A percentile compares a stretch with the other conserved stretches of the same genome.
Conservation (phyloP, 2,797 vertebrate species). For the Selene dorsalis region DNA sequence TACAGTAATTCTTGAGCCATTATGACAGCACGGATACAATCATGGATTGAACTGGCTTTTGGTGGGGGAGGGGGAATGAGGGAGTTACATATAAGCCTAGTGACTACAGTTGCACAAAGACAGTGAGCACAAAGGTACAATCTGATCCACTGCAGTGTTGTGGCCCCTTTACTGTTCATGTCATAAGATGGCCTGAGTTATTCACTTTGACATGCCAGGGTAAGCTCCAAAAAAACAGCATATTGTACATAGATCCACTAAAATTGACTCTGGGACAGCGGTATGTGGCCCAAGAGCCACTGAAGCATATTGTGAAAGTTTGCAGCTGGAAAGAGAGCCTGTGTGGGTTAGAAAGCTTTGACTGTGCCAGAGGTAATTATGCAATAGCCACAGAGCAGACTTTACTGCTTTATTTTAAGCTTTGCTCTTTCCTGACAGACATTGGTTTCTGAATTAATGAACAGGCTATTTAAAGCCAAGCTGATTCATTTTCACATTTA, state of each 20-base stretch:
- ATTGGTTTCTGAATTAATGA: slow-evolving; percentile 5
- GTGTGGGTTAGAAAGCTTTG: not conserved
- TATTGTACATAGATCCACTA: too few species aligned
- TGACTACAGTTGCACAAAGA: not conserved
- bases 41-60: not conserved
- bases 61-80: too few species aligned
- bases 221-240: too few species aligned
- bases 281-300: not conserved
- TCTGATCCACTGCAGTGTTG: not conserved
- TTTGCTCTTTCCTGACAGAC: not conserved
- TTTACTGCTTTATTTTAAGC: slow-evolving; percentile 4
- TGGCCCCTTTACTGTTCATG: too few species aligned
- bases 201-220: too few species aligned
- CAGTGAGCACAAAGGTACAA: not conserved
- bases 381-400: not conserved
- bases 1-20: not conserved
- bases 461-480: not conserved
- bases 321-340: slow-evolving; percentile 1
- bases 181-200: too few species aligned
- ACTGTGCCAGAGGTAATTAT: not conserved
- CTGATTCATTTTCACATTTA: not conserved
- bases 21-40: not conserved
- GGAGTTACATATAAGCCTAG: too few species aligned
- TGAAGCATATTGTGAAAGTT: not conserved
- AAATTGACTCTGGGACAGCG: not conserved